Evolutionary conservation across 2,888 invertebrate species (phyloP), one percentile per base, ranked within the genome.

Genomic region (Congeria kusceri): DNA sequence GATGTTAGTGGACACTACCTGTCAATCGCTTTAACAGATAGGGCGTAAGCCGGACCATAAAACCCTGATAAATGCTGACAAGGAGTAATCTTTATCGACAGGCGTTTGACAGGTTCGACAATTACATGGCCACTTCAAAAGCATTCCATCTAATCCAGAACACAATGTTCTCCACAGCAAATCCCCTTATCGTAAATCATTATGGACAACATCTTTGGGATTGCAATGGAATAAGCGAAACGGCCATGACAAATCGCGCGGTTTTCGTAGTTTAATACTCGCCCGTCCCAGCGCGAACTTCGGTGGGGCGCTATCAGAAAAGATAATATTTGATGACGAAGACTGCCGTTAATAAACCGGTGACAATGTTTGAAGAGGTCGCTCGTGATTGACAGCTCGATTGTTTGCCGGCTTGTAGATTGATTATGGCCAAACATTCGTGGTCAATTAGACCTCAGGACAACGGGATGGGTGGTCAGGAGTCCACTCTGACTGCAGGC

Each of bases 61-160:
- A 83, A 78, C 73, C 59, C 78, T 76, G 76, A 83, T 83, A 79
- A 83, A 83, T 83, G 78, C 78, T 83, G 82, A 83, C 82, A 83
- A 69, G 65, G 82, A 83, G 82, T 83, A 83, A 83, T 83, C 82
- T 67, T 63, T 69, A 83, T 83, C 79, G 82, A 83, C 82, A 83
- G 64, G 66, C 79, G 82, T 76, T 77, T 79, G 82, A 83, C 82
- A 83, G 82, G 73, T 83, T 83, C 70, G 76, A 83, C 82, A 79
- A 78, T 76, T 78, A 76, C 73, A 83, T 73, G 75, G 67, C 82
- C 82, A 83, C 82, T 83, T 83, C 82, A 83, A 83, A 83, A 63
- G 82, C 82, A 83, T 83, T 83, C 82, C 82, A 70, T 76, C 76
- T 83, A 83, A 78, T 83, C 76, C 63, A 73, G 47, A 77, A 70